Evolutionary conservation across 2,113 vertebrate species (phyloP).

Genomic region (Lycaon pictus): DNA sequence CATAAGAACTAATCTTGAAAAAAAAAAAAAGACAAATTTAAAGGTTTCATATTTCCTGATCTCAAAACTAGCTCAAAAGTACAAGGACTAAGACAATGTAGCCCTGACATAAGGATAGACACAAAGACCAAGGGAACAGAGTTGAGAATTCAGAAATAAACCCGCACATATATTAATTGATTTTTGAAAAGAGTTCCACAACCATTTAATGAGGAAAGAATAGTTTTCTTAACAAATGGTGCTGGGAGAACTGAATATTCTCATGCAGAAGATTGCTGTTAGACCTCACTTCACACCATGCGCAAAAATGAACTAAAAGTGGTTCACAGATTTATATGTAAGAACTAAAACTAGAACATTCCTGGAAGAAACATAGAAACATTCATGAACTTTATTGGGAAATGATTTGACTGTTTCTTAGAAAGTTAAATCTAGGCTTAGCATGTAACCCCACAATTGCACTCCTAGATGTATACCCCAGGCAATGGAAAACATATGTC

Average conservation of each 20-base stretch:
- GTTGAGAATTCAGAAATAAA: neutral
- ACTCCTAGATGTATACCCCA: neutral
- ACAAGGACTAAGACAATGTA: neutral
- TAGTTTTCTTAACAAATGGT: neutral
- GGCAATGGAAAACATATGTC: neutral
- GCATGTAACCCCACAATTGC: neutral
- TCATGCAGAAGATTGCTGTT: accelerated
- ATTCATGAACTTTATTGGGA: neutral
- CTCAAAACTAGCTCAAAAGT: neutral
- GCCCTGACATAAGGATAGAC: neutral
- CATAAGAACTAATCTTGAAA: neutral
- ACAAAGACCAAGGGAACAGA: neutral
- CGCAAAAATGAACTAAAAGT: neutral
- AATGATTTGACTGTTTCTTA: neutral
- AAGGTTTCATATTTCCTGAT: neutral
- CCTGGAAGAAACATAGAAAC: neutral
- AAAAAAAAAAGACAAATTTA: neutral
- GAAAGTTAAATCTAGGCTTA: neutral
- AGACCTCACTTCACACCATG: too few species aligned
- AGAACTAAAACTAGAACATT: neutral
- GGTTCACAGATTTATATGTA: neutral
- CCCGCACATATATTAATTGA: neutral
- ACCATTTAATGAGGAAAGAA: neutral
- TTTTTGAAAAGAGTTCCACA: neutral
- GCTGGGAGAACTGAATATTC: neutral